Evolutionary conservation across 2,888 invertebrate species (phyloP).

Genomic region (Uloborus plumipes): DNA sequence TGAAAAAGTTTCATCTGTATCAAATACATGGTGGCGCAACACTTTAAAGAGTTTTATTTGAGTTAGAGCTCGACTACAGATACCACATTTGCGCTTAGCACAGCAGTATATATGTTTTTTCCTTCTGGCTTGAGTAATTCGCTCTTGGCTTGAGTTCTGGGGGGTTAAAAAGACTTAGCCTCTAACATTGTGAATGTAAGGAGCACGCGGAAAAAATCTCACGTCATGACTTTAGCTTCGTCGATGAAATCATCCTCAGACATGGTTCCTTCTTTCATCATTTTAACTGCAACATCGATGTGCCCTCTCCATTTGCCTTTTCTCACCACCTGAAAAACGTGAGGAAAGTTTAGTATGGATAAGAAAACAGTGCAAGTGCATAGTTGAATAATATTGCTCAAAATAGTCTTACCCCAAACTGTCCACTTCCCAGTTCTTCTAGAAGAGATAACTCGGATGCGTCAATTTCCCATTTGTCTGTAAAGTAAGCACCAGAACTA

Average conservation of each 20-base stretch:
- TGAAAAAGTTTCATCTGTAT: too few relatives aligned
- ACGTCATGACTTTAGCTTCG: constrained; percentile 99
- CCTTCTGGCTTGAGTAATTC: too few relatives aligned
- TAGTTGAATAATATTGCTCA: too few relatives aligned
- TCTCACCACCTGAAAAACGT: constrained; percentile 76
- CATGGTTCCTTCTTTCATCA: constrained; percentile 99
- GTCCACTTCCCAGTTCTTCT: constrained; percentile 93
- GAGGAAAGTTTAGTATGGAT: background rate
- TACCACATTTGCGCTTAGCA: too few relatives aligned
- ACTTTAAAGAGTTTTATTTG: too few relatives aligned
- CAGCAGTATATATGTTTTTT: too few relatives aligned
- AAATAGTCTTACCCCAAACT: constrained; percentile 83
- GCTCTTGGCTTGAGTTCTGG: too few relatives aligned
- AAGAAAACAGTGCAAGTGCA: background rate
- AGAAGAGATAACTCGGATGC: constrained; percentile 88
- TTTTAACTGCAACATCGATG: constrained; percentile 94
- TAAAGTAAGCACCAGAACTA: constrained; percentile 34
- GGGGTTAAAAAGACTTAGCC: too few relatives aligned
- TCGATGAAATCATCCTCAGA: constrained; percentile 97
- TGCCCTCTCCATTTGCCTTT: constrained; percentile 91
- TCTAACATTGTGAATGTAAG: too few relatives aligned
- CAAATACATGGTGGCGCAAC: too few relatives aligned
- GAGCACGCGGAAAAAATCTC: constrained; percentile 72
- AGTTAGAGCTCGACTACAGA: too few relatives aligned
- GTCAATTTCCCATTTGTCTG: constrained; percentile 97